Evolutionary conservation across 2,888 invertebrate species (phyloP).

Genomic region (Anoncus sp.): DNA sequence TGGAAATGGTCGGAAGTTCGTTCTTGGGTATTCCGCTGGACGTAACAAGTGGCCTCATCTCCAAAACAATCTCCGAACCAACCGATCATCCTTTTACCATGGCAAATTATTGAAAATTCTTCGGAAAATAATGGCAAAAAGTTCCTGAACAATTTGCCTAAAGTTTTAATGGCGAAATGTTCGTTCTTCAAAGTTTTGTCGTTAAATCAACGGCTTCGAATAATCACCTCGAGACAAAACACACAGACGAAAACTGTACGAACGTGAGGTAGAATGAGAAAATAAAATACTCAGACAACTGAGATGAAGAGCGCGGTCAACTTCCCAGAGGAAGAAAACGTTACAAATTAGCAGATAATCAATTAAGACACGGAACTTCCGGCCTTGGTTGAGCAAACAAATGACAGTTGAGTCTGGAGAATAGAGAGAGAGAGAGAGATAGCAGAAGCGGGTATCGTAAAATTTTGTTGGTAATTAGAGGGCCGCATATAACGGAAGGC

Average conservation of each 20-base stretch:
- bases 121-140: no score
- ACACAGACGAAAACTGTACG: background rate
- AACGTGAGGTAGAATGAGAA: constrained; percentile 7
- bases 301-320: constrained; percentile 33
- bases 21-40: no score
- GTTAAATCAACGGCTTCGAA: background rate
- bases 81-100: no score
- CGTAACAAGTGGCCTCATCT: no score
- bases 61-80: no score
- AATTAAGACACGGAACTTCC: constrained; percentile 77
- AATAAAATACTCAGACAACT: constrained; percentile 3
- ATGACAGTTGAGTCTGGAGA: constrained; percentile 69
- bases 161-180: no score
- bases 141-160: no score
- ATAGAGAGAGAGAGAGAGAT: background rate
- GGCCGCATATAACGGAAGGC: constrained; percentile 66
- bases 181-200: background rate
- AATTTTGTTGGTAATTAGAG: constrained; percentile 80
- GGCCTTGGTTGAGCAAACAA: constrained; percentile 77
- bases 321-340: constrained; percentile 66
- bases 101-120: no score
- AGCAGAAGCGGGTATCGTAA: constrained; percentile 67
- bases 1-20: no score
- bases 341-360: constrained; percentile 81
- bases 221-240: background rate